Evolutionary conservation across 2,797 vertebrate genomes (phyloP).

Genomic region (Falco columbarius): DNA sequence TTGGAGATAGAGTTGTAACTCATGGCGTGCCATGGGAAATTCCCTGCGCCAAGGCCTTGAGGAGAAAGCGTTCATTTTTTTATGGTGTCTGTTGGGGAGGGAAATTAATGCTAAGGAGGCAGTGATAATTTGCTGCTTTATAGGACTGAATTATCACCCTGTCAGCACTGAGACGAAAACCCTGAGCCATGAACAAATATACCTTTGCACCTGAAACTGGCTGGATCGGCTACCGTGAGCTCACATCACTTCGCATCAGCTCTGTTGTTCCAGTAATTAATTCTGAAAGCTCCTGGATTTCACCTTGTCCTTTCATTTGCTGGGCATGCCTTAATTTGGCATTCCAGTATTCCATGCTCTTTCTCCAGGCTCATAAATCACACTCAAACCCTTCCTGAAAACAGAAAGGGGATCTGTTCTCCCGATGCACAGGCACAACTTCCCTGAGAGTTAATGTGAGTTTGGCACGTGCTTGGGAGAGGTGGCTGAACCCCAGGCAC

Average conservation of each 20-base stretch:
- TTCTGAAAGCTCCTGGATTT: neutral
- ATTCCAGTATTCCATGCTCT: neutral
- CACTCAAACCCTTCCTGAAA: neutral
- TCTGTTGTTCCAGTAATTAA: conserved; percentile 31
- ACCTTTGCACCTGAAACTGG: conserved; percentile 50
- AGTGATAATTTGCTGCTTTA: conserved; percentile 58
- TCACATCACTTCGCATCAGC: neutral
- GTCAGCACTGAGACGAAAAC: conserved; percentile 14
- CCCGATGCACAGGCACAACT: neutral
- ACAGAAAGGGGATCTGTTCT: conserved; percentile 37
- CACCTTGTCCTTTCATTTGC: neutral
- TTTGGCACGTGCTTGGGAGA: neutral
- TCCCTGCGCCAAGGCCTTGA: conserved; percentile 25
- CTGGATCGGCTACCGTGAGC: neutral
- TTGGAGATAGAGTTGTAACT: conserved; percentile 70
- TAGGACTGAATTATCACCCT: conserved; percentile 39
- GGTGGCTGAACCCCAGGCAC: neutral
- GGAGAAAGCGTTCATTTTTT: conserved; percentile 55
- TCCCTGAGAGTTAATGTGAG: neutral
- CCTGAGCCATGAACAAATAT: conserved; percentile 51
- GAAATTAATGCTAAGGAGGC: conserved; percentile 58
- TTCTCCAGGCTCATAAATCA: conserved; percentile 51
- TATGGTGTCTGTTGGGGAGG: conserved; percentile 12
- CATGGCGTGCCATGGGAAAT: conserved; percentile 8
- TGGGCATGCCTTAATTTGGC: conserved; percentile 17